Evolutionary conservation across 1,140 invertebrate genomes (phyloP).

Genomic region (Propsilocerus akamusi): DNA sequence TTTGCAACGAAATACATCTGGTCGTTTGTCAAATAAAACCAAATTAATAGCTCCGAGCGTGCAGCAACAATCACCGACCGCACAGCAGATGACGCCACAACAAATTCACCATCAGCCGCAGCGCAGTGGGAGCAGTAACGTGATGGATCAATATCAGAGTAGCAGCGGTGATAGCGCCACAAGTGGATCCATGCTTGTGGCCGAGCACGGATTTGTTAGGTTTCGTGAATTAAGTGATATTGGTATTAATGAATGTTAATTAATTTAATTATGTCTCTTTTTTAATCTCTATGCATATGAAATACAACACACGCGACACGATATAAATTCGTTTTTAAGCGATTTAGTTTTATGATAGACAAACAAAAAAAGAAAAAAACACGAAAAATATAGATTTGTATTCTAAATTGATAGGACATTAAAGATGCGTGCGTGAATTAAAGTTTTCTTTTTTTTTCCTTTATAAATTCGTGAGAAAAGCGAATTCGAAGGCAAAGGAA

Average conservation of each 20-base stretch:
- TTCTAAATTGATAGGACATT: too few relatives aligned
- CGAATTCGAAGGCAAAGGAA: too few relatives aligned
- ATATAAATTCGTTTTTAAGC: too few relatives aligned
- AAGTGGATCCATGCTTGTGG: slow-evolving; percentile 52
- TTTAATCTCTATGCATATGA: too few relatives aligned
- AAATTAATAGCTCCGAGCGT: background rate
- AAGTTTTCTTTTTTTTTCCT: too few relatives aligned
- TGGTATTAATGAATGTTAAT: slow-evolving; percentile 4
- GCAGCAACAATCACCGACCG: background rate
- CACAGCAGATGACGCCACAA: too few relatives aligned
- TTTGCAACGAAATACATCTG: background rate
- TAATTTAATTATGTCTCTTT: slow-evolving; percentile 2
- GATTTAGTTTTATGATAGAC: too few relatives aligned
- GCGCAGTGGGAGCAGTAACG: background rate
- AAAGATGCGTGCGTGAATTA: too few relatives aligned
- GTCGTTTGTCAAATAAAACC: slow-evolving; percentile 1
- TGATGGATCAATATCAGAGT: slow-evolving; percentile 1
- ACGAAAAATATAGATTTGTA: too few relatives aligned
- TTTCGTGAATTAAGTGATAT: slow-evolving; percentile 47
- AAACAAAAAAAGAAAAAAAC: too few relatives aligned
- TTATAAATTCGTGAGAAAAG: too few relatives aligned
- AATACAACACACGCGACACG: too few relatives aligned
- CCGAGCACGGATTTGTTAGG: slow-evolving; percentile 66
- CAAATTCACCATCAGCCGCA: slow-evolving; percentile 1
- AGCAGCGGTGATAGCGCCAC: slow-evolving; percentile 10